A percentile compares a stretch with the other conserved stretches of the same genome.
Conservation (phyloP, 2,797 vertebrate genomes). For the Falco concolor region DNA sequence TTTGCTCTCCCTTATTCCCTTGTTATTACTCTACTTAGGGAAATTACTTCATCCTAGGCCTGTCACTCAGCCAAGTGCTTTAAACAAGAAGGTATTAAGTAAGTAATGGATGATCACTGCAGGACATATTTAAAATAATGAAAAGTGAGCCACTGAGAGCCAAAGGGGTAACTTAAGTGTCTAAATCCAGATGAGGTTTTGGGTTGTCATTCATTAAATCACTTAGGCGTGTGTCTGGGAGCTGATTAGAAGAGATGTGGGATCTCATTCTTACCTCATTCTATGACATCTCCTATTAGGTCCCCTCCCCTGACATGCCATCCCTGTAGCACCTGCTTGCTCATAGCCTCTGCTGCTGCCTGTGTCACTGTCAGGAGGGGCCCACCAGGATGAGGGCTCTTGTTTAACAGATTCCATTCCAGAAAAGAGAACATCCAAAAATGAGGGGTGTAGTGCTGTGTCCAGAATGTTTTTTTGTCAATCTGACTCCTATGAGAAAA, state of each 20-base stretch:
- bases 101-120: background rate
- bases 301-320: background rate
- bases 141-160: background rate
- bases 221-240: background rate
- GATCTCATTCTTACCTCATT: background rate
- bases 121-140: background rate
- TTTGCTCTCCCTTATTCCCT: background rate
- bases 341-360: background rate
- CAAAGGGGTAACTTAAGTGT: background rate
- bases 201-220: background rate
- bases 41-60: background rate
- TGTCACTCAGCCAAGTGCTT: background rate
- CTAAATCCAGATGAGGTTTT: background rate
- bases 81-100: background rate
- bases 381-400: accelerated
- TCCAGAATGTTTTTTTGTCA: background rate
- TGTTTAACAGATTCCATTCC: background rate
- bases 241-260: background rate
- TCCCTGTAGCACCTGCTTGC: accelerated
- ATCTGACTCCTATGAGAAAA: background rate
- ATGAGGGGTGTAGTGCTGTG: background rate
- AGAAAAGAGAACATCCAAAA: background rate
- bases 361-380: background rate
- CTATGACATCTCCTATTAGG: background rate
- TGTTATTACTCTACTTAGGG: background rate